Percentiles rank a stretch among this genome's conserved stretches.
phyloP scores from a whole-genome alignment of 2,888 invertebrate species.

The Calameuta pallipes region DNA sequence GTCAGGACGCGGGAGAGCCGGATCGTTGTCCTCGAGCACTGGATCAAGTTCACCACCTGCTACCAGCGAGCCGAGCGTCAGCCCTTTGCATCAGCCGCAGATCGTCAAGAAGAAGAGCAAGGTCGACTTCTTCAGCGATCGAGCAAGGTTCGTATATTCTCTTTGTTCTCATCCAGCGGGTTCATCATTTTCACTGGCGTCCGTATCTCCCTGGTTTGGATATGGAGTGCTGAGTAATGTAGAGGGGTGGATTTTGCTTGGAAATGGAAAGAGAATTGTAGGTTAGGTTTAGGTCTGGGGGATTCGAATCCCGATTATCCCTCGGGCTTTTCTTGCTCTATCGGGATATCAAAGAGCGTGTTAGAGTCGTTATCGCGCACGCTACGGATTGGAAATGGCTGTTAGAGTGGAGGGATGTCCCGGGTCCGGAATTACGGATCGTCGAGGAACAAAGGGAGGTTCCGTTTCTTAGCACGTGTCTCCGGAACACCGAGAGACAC shows the following conservation, averaged over 20 bases:
- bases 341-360: background rate
- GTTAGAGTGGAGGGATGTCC: background rate
- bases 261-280: background rate
- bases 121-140: conserved; percentile 82
- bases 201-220: background rate
- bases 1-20: conserved; percentile 73
- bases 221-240: background rate
- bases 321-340: background rate
- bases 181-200: background rate
- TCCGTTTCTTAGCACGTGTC: background rate
- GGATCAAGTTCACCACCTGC: conserved; percentile 87
- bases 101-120: conserved; percentile 79
- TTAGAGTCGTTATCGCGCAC: background rate
- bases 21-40: conserved; percentile 81
- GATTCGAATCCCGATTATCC: background rate
- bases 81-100: conserved; percentile 75
- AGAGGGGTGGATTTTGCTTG: background rate
- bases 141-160: conserved; percentile 77
- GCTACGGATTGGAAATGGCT: background rate
- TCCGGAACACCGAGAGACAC: background rate
- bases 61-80: conserved; percentile 80
- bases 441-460: background rate
- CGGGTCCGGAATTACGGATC: background rate
- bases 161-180: background rate
- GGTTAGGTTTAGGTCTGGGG: background rate